Evolutionary conservation across 2,888 invertebrate genomes (phyloP).

Genomic region (Lacanobia oleracea): DNA sequence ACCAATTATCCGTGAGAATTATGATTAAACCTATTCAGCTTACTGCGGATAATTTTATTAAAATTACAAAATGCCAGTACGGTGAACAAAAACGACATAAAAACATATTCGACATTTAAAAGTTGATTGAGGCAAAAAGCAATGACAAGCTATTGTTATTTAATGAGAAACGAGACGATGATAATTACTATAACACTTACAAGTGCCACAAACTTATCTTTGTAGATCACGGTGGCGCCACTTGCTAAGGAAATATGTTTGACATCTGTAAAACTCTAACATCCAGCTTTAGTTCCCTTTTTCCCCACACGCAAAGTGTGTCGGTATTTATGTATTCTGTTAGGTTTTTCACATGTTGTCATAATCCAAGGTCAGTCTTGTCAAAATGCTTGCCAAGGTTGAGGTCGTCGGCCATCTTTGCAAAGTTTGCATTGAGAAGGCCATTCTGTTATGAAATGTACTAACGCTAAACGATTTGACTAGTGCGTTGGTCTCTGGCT

Average conservation of each 20-base stretch:
- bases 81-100: slow-evolving; percentile 10
- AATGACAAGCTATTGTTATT: slow-evolving; percentile 3
- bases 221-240: not conserved
- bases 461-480: slow-evolving; percentile 21
- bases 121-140: slow-evolving; percentile 16
- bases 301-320: slow-evolving; percentile 19
- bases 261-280: slow-evolving; percentile 10
- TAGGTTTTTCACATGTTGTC: slow-evolving; percentile 38
- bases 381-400: slow-evolving; percentile 70
- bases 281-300: slow-evolving; percentile 8
- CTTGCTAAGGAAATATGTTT: not conserved
- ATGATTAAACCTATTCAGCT: not conserved
- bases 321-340: slow-evolving; percentile 8
- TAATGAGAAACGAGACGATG: slow-evolving; percentile 21
- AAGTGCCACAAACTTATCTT: not conserved
- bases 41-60: not conserved
- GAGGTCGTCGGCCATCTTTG: slow-evolving; percentile 64
- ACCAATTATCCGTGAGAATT: not conserved
- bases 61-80: slow-evolving; percentile 14
- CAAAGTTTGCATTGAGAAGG: slow-evolving; percentile 58
- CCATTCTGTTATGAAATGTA: slow-evolving; percentile 35
- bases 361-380: slow-evolving; percentile 63
- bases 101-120: slow-evolving; percentile 32
- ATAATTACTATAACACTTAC: slow-evolving; percentile 10
- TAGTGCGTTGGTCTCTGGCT: slow-evolving; percentile 8